Percentiles rank a stretch among this genome's conserved stretches.
phyloP scores from a whole-genome alignment of 1,140 invertebrate genomes.

The Diuraphis noxia region DNA sequence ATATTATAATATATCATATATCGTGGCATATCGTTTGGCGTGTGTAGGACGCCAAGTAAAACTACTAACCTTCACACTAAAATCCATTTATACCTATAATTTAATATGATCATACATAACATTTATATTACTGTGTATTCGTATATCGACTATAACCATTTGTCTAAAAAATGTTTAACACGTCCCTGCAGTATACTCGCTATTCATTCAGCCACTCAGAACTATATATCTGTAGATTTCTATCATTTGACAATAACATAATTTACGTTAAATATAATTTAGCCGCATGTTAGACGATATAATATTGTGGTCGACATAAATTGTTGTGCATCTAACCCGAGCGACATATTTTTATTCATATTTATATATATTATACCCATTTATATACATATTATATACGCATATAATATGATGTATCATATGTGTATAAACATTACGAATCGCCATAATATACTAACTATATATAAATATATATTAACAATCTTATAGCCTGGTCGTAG shows the following conservation, averaged over 20 bases:
- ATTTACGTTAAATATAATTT: neutral
- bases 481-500: slow-evolving; percentile 54
- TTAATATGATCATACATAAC: neutral
- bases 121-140: neutral
- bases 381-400: neutral
- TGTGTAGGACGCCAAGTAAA: neutral
- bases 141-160: neutral
- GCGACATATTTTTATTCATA: slow-evolving; percentile 16
- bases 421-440: neutral
- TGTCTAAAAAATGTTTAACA: neutral
- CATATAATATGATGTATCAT: neutral
- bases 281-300: slow-evolving; percentile 26
- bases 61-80: neutral
- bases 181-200: neutral
- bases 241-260: neutral
- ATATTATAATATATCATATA: neutral
- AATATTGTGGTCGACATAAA: slow-evolving; percentile 17
- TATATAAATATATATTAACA: slow-evolving; percentile 32
- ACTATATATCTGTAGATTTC: neutral
- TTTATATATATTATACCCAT: neutral
- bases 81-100: neutral
- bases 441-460: neutral
- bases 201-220: neutral
- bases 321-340: slow-evolving; percentile 22
- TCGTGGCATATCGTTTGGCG: neutral